Base-by-base conservation (phyloP, 1,140 invertebrate species). In the Tetraneura akinire region DNA sequence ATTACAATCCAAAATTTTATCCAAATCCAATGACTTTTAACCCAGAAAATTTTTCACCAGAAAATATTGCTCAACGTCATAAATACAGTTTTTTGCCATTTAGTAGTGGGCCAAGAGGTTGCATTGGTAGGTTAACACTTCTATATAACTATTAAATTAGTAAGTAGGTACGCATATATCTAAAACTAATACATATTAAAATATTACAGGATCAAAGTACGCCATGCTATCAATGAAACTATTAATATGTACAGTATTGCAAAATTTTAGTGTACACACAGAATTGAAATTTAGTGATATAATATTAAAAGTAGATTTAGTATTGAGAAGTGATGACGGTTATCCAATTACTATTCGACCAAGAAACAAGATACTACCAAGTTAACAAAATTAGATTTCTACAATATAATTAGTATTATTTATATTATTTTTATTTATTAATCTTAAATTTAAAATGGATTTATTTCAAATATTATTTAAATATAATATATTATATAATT, bases 21-120 rank as follows among this genome's bases (percentile, higher is more conserved):
- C 86, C 88, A 26, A 85, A 90, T 78, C 89, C 90, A 10, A 86
- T 89, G n/a, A 82, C 70, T 13, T 91, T 88, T 82, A 85, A 90
- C 84, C 89, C 89, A 0, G 88, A 90, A 8, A 83, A 88, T 73
- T 90, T 90, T 82, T 81, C 86, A 13, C 84, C 86, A 3, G 89
- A 90, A 81, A 87, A 87, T 71, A 47, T 83, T 6, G 71, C 80
- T 14, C 81, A 81, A 16, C 82, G 88, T 14, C 87, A 83, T 81
- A 84, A 66, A 13, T 85, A 83, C 71, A 80, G 85, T 16, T 88
- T 85, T 82, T 84, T 90, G 45, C 89, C 89, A 6, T 90, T 90
- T 82, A 87, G 87, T 60, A 87, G 87, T 45, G 88, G 88, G 11
- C 83, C 85, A 10, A 83, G 88, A 70, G 87, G 87, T 80, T 88